phyloP scores from a whole-genome alignment of 2,888 invertebrate genomes.

The Drosophila robusta region DNA sequence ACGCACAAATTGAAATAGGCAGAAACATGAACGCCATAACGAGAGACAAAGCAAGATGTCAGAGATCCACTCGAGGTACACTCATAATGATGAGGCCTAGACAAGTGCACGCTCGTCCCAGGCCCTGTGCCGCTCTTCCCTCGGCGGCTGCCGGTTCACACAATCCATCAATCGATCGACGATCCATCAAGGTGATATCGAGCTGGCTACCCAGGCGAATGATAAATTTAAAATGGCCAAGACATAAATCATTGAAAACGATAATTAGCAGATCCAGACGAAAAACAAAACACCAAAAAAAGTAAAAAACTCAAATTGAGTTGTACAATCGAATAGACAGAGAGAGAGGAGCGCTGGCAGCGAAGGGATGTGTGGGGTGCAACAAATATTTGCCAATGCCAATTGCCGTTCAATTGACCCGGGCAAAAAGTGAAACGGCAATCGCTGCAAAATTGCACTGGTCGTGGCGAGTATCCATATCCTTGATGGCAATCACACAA shows the following conservation, averaged over 20 bases:
- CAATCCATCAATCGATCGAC: conserved; percentile 77
- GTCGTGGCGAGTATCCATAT: conserved; percentile 55
- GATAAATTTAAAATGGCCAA: conserved; percentile 63
- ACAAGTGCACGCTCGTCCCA: conserved; percentile 56
- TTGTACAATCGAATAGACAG: conserved; percentile 27
- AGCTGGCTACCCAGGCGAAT: conserved; percentile 49
- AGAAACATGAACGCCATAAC: conserved; percentile 38
- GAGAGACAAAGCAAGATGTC: conserved; percentile 75
- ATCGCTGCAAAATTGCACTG: conserved; percentile 45
- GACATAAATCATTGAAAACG: conserved; percentile 71
- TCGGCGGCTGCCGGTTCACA: conserved; percentile 59
- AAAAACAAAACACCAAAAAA: conserved; percentile 49
- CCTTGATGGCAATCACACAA: conserved; percentile 83
- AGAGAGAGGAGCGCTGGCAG: conserved; percentile 9
- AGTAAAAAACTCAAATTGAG: conserved; percentile 49
- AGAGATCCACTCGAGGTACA: conserved; percentile 66
- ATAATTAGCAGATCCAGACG: conserved; percentile 68
- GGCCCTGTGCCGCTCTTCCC: not conserved
- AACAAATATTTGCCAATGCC: conserved; percentile 28
- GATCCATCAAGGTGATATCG: conserved; percentile 75
- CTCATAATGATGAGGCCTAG: conserved; percentile 54
- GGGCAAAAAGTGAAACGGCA: conserved; percentile 35
- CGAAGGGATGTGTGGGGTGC: not conserved
- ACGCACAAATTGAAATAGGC: conserved; percentile 60
- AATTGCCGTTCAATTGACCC: conserved; percentile 41